Evolutionary conservation across 2,797 vertebrate species (phyloP).

Genomic region (Diceros bicornis): DNA sequence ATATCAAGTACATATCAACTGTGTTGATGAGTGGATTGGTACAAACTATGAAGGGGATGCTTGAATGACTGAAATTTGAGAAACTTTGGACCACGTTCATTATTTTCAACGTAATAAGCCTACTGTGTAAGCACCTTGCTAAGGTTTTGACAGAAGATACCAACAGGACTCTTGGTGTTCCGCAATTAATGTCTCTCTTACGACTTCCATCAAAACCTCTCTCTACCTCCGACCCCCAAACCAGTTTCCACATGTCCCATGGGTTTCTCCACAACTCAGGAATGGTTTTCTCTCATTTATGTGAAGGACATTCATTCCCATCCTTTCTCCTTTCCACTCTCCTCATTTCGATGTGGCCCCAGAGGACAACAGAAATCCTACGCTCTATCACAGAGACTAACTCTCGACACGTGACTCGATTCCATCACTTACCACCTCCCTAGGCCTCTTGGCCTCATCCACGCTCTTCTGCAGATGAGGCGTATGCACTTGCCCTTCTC

Average conservation of each 20-base stretch:
- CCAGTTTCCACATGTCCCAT: background rate
- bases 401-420: accelerated
- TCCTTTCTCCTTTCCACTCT: background rate
- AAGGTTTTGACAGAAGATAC: conserved; percentile 58
- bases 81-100: conserved; percentile 64
- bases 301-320: background rate
- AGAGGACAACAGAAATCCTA: background rate
- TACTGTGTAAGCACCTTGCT: conserved; percentile 62
- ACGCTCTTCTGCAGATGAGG: background rate
- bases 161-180: conserved; percentile 57
- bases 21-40: background rate
- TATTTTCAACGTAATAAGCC: conserved; percentile 82
- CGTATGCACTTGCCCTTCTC: accelerated
- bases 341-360: background rate
- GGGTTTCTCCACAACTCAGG: background rate
- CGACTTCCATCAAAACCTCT: background rate
- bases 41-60: background rate
- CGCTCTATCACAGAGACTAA: accelerated
- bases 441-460: accelerated
- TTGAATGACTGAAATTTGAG: background rate
- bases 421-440: background rate
- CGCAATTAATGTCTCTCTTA: background rate
- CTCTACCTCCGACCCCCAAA: background rate
- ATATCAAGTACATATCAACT: background rate
- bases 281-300: background rate